Evolutionary conservation across 2,888 invertebrate genomes (phyloP), one percentile per base, ranked within the genome.

Genomic region (Rhagophthalmus giganteus): DNA sequence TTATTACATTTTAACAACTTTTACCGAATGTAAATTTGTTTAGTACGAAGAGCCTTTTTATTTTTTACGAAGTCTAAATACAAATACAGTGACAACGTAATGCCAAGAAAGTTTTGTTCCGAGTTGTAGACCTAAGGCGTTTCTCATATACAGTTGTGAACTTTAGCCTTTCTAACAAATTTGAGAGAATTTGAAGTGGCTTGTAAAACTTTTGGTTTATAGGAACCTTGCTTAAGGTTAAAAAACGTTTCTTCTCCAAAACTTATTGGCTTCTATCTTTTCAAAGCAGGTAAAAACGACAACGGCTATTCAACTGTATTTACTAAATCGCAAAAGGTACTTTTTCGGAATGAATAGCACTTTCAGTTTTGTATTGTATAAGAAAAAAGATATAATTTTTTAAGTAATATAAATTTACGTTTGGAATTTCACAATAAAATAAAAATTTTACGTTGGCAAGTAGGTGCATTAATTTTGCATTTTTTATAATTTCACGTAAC

Each of bases 121-220:
- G 38, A 32, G 47, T 39, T 47, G 47, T 47, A 47, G 39, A 39
- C 47, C 47, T 40, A 47, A 38, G 40, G 47, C 47, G 47, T 39
- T 47, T 38, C 40, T 39, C 47, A 47, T 39, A 47, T 34, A 47
- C 27, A 47, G 47, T 47, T 47, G 33, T 38, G 40, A 47, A 47
- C 47, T 47, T 47, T 34, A 25, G 47, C 39, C 33, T 30, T 44
- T 41, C 44, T 24, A 44, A 50, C 32, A 50, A 44, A 50, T 50
- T 50, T 44, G 30, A 35, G 44, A 35, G 42, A 50, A 50, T 50
- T 50, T 39, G 44, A 45, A 51, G 45, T 31, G 51, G 45, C 45
- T 51, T 45, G 45, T 45, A 39, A 51, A 50, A 51, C 45, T 51
- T 45, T 45, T 46, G 40, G 51, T 46, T 50, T 51, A 32, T 46